phyloP scores from a whole-genome alignment of 2,113 vertebrate genomes.

The Neogale vison region DNA sequence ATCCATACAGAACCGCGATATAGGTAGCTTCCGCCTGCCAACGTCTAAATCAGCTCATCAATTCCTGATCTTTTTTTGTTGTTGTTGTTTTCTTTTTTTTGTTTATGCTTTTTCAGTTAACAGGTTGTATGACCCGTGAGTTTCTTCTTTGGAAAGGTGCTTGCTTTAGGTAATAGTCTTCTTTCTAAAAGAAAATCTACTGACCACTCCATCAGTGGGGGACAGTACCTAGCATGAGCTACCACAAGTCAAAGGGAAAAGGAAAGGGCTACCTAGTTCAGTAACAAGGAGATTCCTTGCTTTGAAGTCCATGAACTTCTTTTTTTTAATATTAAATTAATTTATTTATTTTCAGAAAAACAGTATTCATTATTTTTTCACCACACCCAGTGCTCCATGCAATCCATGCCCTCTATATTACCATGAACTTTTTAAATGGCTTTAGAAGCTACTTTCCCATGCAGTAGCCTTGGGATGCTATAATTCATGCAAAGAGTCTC shows the following conservation, averaged over 20 bases:
- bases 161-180: slow-evolving; percentile 55
- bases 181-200: slow-evolving; percentile 48
- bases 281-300: background rate
- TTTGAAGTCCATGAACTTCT: slow-evolving; percentile 64
- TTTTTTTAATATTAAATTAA: background rate
- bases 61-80: background rate
- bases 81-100: background rate
- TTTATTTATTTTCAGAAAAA: too few species aligned
- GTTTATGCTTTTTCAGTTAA: slow-evolving; percentile 34
- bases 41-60: slow-evolving; percentile 47
- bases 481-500: slow-evolving; percentile 68
- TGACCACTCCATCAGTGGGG: background rate
- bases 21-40: background rate
- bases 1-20: background rate
- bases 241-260: background rate
- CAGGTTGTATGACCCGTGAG: slow-evolving; percentile 51
- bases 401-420: too few species aligned
- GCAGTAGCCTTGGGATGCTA: slow-evolving; percentile 51
- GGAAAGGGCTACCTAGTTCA: background rate
- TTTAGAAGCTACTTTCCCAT: slow-evolving; percentile 40
- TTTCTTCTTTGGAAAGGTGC: slow-evolving; percentile 32
- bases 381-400: too few species aligned
- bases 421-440: slow-evolving; percentile 48
- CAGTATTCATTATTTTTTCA: too few species aligned
- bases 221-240: background rate